phyloP scores from a whole-genome alignment of 2,888 invertebrate species.

The Punctoribates punctum region DNA sequence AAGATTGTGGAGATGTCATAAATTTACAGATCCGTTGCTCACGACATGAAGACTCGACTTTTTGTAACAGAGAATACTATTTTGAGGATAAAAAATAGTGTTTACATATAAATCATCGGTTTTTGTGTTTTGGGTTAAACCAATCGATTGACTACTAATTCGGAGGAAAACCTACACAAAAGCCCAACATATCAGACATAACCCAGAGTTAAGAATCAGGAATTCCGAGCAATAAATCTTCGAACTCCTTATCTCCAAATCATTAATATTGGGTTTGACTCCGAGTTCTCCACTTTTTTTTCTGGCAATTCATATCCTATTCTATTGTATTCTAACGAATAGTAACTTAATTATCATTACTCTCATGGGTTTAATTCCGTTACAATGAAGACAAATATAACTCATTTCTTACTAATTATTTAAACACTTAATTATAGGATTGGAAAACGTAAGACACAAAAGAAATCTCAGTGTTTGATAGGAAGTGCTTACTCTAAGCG shows the following conservation, averaged over 20 bases:
- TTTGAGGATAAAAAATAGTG: constrained; percentile 38
- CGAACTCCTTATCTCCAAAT: neutral
- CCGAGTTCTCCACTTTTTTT: neutral
- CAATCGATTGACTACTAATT: too few species aligned
- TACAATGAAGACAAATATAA: too few species aligned
- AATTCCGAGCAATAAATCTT: neutral
- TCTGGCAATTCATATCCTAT: too few species aligned
- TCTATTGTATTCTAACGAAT: too few species aligned
- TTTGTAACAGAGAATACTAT: constrained; percentile 64
- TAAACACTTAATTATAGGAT: too few species aligned
- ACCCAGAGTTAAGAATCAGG: too few species aligned
- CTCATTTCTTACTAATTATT: too few species aligned
- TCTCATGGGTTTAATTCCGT: too few species aligned
- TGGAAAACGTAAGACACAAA: too few species aligned
- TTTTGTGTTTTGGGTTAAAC: neutral
- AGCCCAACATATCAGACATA: too few species aligned
- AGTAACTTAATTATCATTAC: too few species aligned
- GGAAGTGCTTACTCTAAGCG: neutral
- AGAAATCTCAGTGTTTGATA: neutral
- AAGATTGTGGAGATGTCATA: constrained; percentile 76
- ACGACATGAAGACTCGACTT: constrained; percentile 87
- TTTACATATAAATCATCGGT: neutral
- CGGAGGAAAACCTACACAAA: too few species aligned
- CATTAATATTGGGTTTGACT: neutral
- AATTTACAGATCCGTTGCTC: constrained; percentile 88